Conservation (phyloP, 1,140 invertebrate genomes). For the Platyscapa corneri region DNA sequence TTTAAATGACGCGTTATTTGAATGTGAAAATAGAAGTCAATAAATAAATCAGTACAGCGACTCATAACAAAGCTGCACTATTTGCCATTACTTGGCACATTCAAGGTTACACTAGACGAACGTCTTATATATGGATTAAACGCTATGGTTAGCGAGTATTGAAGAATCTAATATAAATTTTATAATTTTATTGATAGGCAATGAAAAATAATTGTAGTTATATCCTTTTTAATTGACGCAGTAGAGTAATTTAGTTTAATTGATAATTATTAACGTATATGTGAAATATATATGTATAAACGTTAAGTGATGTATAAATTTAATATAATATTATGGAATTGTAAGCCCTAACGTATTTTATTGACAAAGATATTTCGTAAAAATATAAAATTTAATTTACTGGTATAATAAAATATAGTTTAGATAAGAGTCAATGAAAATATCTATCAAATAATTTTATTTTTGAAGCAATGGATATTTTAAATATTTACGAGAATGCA, state of each 20-base stretch:
- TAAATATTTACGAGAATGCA: too few relatives aligned
- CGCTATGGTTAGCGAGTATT: neutral
- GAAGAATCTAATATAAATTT: slow-evolving; percentile 8
- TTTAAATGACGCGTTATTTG: neutral
- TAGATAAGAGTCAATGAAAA: too few relatives aligned
- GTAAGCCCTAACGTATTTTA: too few relatives aligned
- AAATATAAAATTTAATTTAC: too few relatives aligned
- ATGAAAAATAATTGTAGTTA: neutral
- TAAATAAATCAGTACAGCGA: neutral
- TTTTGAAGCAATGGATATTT: too few relatives aligned
- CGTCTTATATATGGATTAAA: neutral
- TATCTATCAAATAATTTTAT: too few relatives aligned
- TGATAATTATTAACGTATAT: neutral
- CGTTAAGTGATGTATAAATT: too few relatives aligned
- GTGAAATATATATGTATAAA: too few relatives aligned
- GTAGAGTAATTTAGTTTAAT: neutral
- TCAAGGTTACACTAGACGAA: neutral
- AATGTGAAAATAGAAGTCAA: neutral
- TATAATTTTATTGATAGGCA: neutral
- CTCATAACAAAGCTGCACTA: neutral
- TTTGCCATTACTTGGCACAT: neutral
- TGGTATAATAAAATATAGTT: too few relatives aligned
- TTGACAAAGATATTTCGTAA: too few relatives aligned
- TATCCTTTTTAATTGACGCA: neutral
- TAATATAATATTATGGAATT: too few relatives aligned